phyloP scores from a whole-genome alignment of 2,797 vertebrate species.

The Sebastes jordani region DNA sequence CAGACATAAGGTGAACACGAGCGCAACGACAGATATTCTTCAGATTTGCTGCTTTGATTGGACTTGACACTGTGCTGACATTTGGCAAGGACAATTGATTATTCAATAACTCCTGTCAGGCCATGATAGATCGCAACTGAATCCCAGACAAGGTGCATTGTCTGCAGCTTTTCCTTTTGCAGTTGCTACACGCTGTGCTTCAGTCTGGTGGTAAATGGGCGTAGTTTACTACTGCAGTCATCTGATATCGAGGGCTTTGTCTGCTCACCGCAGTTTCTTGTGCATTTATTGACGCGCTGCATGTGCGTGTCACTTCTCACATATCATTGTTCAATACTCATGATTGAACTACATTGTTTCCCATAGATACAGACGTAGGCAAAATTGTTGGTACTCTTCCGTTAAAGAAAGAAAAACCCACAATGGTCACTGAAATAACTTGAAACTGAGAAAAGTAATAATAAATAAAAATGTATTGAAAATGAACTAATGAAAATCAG shows the following conservation, averaged over 20 bases:
- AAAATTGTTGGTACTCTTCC: no score
- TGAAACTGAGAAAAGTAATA: no score
- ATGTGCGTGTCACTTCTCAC: background rate
- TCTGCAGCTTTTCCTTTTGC: conserved; percentile 25
- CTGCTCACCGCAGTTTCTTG: background rate
- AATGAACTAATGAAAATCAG: no score
- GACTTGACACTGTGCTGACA: conserved; percentile 52
- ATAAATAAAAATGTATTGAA: no score
- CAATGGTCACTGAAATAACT: no score
- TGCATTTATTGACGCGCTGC: background rate
- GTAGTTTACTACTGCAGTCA: background rate
- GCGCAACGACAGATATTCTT: conserved; percentile 36
- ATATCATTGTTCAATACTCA: background rate
- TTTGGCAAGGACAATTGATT: conserved; percentile 68
- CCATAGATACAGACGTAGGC: background rate
- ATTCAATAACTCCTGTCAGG: conserved; percentile 60
- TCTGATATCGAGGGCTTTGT: background rate
- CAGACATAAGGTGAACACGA: conserved; percentile 3
- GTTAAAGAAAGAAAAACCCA: no score
- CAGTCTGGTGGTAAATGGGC: background rate
- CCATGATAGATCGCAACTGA: conserved; percentile 42
- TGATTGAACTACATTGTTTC: background rate
- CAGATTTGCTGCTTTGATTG: conserved; percentile 50
- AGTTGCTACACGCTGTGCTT: background rate
- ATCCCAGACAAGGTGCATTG: conserved; percentile 20